Percentiles rank a stretch among this genome's conserved stretches.
Evolutionary conservation across 2,888 invertebrate genomes (phyloP).

Genomic region (Noctua pronuba): DNA sequence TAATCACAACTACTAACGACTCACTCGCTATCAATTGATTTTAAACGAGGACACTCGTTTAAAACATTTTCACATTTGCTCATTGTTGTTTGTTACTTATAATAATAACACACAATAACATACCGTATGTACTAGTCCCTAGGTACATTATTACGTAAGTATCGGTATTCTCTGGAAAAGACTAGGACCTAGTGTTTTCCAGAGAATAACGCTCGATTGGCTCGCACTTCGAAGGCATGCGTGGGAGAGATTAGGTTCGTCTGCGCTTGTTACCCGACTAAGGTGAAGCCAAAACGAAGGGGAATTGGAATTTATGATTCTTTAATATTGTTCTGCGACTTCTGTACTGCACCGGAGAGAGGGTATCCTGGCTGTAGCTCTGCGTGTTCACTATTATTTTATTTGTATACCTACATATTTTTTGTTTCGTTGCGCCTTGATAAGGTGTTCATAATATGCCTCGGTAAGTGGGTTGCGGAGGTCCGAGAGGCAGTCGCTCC

Average conservation of each 20-base stretch:
- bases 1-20: conserved; percentile 33
- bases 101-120: background rate
- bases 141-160: no score
- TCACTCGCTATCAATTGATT: conserved; percentile 13
- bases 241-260: no score
- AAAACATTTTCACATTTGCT: background rate
- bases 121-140: background rate
- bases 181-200: background rate
- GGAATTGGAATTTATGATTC: background rate
- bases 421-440: no score
- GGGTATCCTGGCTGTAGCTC: background rate
- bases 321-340: background rate
- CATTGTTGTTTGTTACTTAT: background rate
- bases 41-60: conserved; percentile 1
- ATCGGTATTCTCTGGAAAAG: no score
- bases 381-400: no score
- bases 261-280: no score
- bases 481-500: no score
- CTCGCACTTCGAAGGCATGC: no score
- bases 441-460: no score
- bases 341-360: background rate
- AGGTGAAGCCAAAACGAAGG: no score
- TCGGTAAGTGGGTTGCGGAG: no score
- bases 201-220: background rate
- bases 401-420: no score